Conservation (phyloP, 2,888 invertebrate species). For the Clostera curtula region DNA sequence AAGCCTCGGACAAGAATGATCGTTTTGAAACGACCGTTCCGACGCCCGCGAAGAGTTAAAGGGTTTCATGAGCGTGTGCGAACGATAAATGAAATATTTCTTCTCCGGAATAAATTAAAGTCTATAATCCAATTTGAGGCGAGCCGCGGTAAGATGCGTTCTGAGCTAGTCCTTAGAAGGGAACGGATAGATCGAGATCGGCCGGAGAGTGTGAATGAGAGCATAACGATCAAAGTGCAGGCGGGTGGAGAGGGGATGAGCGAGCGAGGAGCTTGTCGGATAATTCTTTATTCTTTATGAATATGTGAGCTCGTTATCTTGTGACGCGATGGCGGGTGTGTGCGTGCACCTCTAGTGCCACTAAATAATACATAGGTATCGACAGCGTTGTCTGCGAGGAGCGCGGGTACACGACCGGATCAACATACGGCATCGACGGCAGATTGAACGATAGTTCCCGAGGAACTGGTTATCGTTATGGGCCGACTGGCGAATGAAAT, state of each 20-base stretch:
- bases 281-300: constrained; percentile 75
- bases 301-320: constrained; percentile 73
- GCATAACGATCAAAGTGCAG: constrained; percentile 56
- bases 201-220: constrained; percentile 71
- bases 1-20: constrained; percentile 54
- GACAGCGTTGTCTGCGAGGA: constrained; percentile 68
- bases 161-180: constrained; percentile 57
- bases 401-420: constrained; percentile 73
- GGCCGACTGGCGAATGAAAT: constrained; percentile 74
- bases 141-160: constrained; percentile 45
- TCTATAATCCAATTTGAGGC: constrained; percentile 62
- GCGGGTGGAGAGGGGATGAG: constrained; percentile 42
- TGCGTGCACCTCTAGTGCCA: constrained; percentile 47
- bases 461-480: constrained; percentile 76
- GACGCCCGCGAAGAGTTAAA: constrained; percentile 50
- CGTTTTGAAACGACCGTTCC: constrained; percentile 58
- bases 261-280: constrained; percentile 55
- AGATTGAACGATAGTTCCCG: constrained; percentile 76
- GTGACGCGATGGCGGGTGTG: constrained; percentile 49
- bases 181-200: constrained; percentile 70
- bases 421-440: constrained; percentile 74
- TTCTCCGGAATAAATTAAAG: constrained; percentile 71
- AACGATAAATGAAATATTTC: constrained; percentile 70
- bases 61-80: constrained; percentile 61
- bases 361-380: constrained; percentile 73